phyloP scores from a whole-genome alignment of 2,113 vertebrate genomes.

The Sorex fumeus region DNA sequence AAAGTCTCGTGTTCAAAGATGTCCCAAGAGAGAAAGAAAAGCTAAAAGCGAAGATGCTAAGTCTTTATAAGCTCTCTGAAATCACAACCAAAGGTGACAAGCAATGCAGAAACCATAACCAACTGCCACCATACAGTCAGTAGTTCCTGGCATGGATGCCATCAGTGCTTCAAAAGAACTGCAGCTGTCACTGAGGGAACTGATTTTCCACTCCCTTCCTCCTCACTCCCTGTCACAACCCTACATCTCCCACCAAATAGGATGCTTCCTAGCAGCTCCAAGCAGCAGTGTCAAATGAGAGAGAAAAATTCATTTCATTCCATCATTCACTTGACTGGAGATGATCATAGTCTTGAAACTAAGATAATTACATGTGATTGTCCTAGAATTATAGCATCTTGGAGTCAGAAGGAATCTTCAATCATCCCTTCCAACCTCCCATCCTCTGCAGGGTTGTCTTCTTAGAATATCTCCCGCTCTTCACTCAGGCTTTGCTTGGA shows the following conservation, averaged over 20 bases:
- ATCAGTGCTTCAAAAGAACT: neutral
- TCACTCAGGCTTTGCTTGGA: neutral
- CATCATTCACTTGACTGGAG: neutral
- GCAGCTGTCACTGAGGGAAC: neutral
- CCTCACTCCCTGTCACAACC: neutral
- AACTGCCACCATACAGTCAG: neutral
- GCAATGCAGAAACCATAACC: neutral
- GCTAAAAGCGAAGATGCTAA: neutral
- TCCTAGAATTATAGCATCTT: neutral
- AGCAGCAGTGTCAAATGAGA: neutral
- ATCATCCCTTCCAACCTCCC: neutral
- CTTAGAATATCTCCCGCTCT: neutral
- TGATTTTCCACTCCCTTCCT: neutral
- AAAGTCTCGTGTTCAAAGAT: neutral
- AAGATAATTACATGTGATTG: neutral
- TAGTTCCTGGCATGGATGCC: neutral
- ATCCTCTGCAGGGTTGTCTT: neutral
- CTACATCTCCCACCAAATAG: neutral
- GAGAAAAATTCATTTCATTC: neutral
- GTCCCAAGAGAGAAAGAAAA: neutral
- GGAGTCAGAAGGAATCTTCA: neutral
- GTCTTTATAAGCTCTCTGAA: conserved; percentile 31
- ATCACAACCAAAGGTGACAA: conserved; percentile 21
- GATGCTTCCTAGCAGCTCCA: neutral
- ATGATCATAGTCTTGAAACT: neutral